A percentile compares a stretch with the other conserved stretches of the same genome.
These are phyloP conservation scores for Fragum sueziense DNA, from an alignment of 2,888 invertebrate species.

Conservation along the genomic window DNA sequence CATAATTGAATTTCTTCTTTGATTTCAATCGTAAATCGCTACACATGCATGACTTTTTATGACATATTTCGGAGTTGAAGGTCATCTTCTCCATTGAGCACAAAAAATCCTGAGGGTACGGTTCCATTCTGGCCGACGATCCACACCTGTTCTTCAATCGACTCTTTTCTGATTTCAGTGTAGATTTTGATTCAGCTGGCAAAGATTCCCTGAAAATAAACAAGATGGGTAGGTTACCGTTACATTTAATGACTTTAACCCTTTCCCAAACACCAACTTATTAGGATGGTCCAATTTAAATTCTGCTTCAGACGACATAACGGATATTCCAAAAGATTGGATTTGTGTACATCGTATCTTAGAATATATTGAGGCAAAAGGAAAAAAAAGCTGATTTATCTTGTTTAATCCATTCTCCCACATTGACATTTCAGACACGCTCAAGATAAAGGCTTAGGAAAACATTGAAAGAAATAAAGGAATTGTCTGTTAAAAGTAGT, in stretches of 20 bases:
- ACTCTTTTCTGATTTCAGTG: constrained; percentile 9
- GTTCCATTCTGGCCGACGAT: constrained; percentile 26
- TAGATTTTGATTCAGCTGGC: background rate
- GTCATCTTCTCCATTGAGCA: constrained; percentile 69
- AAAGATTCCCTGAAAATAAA: constrained; percentile 1
- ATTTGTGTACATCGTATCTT: too few species aligned
- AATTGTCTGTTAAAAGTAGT: too few species aligned
- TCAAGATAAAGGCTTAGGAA: too few species aligned
- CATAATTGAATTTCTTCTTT: constrained; percentile 67
- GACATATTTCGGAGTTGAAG: constrained; percentile 67
- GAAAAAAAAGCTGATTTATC: background rate
- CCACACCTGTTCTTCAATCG: constrained; percentile 2
- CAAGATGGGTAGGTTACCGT: background rate
- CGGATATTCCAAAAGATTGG: too few species aligned
- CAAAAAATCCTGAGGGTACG: constrained; percentile 44
- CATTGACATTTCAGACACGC: too few species aligned
- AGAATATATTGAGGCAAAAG: background rate
- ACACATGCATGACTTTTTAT: constrained; percentile 65
- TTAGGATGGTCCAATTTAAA: background rate
- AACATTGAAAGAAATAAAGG: too few species aligned
- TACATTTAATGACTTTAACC: background rate
- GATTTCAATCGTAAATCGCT: constrained; percentile 52
- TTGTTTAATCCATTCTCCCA: too few species aligned
- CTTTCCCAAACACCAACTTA: background rate
- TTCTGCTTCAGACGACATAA: too few species aligned